A percentile compares a stretch with the other conserved stretches of the same genome.
Conservation (phyloP, 2,113 vertebrate species). For the Hippocampus guttulatus region DNA sequence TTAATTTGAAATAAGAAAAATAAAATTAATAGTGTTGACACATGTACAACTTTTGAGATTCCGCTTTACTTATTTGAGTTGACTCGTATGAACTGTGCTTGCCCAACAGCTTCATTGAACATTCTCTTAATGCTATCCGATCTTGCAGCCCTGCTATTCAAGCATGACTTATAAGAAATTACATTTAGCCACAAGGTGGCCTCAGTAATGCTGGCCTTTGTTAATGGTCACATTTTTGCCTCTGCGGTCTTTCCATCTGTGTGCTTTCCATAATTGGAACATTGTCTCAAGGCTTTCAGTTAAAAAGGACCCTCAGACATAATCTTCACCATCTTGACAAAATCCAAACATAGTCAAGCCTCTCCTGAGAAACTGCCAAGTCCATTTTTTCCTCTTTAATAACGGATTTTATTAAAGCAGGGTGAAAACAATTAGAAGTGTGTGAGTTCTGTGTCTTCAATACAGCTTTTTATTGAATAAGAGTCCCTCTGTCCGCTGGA, state of each 20-base stretch:
- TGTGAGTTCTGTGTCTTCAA: conserved; percentile 52
- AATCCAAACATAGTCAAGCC: conserved; percentile 50
- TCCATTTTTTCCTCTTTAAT: conserved; percentile 53
- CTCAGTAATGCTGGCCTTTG: conserved; percentile 39
- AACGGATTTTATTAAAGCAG: conserved; percentile 64
- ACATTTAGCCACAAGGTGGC: conserved; percentile 39
- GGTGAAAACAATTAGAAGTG: conserved; percentile 63
- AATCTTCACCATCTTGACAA: conserved; percentile 63
- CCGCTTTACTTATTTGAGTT: not conserved
- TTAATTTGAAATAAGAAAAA: not conserved
- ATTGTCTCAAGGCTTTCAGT: conserved; percentile 46
- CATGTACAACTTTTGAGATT: not conserved
- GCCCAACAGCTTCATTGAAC: conserved; percentile 1
- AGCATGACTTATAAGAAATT: conserved; percentile 23
- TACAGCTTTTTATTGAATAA: conserved; percentile 62
- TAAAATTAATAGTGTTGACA: not conserved
- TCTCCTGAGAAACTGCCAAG: conserved; percentile 43
- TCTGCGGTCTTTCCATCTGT: conserved; percentile 11
- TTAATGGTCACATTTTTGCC: conserved; percentile 28
- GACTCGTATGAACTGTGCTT: not conserved
- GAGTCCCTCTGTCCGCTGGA: conserved; percentile 29
- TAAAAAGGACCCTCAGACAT: conserved; percentile 39
- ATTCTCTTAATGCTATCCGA: conserved; percentile 29
- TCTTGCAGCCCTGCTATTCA: conserved; percentile 24
- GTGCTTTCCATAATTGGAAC: conserved; percentile 57